Evolutionary conservation across 2,797 vertebrate genomes (phyloP).

Genomic region (Huso huso): DNA sequence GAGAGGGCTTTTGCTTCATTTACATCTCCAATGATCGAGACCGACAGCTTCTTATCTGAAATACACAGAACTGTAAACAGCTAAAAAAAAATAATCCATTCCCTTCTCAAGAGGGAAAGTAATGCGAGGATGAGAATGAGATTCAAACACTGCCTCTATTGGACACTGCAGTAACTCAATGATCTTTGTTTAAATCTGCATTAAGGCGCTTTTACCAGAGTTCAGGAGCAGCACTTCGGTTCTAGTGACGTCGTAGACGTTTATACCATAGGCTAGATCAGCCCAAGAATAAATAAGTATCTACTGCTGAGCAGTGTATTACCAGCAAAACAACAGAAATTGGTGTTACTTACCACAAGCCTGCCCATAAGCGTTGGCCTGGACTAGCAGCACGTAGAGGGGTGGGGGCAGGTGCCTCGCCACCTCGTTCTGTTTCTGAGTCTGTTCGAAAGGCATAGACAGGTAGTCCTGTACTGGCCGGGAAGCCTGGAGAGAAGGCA

Average conservation of each 20-base stretch:
- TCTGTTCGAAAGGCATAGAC: slow-evolving; percentile 89
- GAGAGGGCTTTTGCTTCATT: slow-evolving; percentile 94
- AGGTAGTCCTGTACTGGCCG: slow-evolving; percentile 91
- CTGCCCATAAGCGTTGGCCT: slow-evolving; percentile 87
- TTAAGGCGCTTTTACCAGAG: not conserved
- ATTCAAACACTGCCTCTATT: not conserved
- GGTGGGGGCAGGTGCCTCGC: slow-evolving; percentile 87
- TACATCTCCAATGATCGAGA: slow-evolving; percentile 85
- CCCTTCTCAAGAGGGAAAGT: not conserved
- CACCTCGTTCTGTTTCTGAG: slow-evolving; percentile 85
- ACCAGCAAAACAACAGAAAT: not conserved
- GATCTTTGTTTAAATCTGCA: not conserved
- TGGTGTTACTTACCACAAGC: slow-evolving; percentile 76
- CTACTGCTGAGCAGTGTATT: slow-evolving; percentile 11
- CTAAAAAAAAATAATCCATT: slow-evolving; percentile 4
- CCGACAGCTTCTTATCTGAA: slow-evolving; percentile 79
- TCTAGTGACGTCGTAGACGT: too few species aligned
- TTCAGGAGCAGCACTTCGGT: not conserved
- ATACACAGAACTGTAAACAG: slow-evolving; percentile 19
- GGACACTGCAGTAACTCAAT: not conserved
- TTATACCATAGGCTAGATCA: too few species aligned
- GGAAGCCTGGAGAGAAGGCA: slow-evolving; percentile 67
- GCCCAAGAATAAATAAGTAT: too few species aligned
- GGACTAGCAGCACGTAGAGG: slow-evolving; percentile 91
- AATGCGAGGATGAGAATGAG: not conserved